These are phyloP conservation scores for Baronia brevicornis DNA, from an alignment of 2,888 invertebrate species.

Conservation along the genomic window DNA sequence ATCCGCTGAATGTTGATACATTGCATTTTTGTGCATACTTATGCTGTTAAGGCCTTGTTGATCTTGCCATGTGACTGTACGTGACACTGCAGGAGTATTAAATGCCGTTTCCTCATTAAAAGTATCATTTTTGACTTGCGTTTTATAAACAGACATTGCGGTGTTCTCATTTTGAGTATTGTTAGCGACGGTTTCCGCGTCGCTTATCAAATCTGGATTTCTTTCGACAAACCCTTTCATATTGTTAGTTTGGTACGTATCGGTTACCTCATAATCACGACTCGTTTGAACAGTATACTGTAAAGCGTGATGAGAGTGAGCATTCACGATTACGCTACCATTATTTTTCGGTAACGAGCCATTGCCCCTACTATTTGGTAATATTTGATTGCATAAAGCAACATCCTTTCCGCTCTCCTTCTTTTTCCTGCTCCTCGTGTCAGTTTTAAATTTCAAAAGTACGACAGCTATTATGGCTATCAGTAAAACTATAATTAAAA, in stretches of 20 bases:
- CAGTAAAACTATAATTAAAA: slow-evolving; percentile 78
- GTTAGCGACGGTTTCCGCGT: slow-evolving; percentile 78
- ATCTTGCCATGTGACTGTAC: slow-evolving; percentile 75
- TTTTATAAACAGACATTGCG: slow-evolving; percentile 61
- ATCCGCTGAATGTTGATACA: slow-evolving; percentile 81
- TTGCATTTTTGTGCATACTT: slow-evolving; percentile 71
- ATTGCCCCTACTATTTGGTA: slow-evolving; percentile 55
- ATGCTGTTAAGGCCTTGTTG: slow-evolving; percentile 50
- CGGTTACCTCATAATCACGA: slow-evolving; percentile 75
- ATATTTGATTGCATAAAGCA: slow-evolving; percentile 74
- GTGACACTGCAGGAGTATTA: slow-evolving; percentile 52
- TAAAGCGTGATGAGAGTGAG: slow-evolving; percentile 75
- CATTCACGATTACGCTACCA: slow-evolving; percentile 70
- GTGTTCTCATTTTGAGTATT: slow-evolving; percentile 66
- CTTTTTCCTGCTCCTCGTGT: slow-evolving; percentile 65
- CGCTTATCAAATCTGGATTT: slow-evolving; percentile 88
- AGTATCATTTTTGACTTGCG: slow-evolving; percentile 50
- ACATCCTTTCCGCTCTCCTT: slow-evolving; percentile 78
- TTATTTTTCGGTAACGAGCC: slow-evolving; percentile 75
- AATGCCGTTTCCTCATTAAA: slow-evolving; percentile 66
- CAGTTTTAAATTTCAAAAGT: slow-evolving; percentile 73
- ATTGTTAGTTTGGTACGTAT: slow-evolving; percentile 65
- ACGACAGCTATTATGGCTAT: slow-evolving; percentile 80
- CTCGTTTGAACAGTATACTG: slow-evolving; percentile 66
- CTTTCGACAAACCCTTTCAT: slow-evolving; percentile 77